Conservation (phyloP, 2,797 vertebrate genomes). For the Acipenser oxyrinchus region DNA sequence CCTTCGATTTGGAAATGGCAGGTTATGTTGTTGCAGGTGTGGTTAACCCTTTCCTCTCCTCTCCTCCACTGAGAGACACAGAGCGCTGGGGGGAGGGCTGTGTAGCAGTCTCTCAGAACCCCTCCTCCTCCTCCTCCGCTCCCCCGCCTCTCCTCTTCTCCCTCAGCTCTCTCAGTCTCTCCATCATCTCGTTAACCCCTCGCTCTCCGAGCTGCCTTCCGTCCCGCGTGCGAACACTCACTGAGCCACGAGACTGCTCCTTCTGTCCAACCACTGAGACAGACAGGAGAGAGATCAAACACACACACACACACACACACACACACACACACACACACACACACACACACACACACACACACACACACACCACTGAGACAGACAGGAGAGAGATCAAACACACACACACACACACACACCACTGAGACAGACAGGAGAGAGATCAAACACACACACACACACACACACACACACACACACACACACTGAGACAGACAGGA, state of each 20-base stretch:
- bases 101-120: conserved; percentile 48
- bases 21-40: no score
- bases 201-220: conserved; percentile 62
- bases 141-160: conserved; percentile 46
- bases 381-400: no score
- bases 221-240: conserved; percentile 67
- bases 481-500: not conserved
- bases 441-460: no score
- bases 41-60: no score
- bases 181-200: conserved; percentile 44
- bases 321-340: no score
- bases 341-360: conserved; percentile 15
- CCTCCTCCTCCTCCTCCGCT: conserved; percentile 60
- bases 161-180: conserved; percentile 55
- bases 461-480: no score
- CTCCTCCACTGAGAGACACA: no score
- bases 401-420: no score
- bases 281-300: conserved; percentile 26
- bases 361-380: conserved; percentile 14
- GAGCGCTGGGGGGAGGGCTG: no score
- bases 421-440: no score
- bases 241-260: conserved; percentile 58
- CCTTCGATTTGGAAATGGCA: no score
- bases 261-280: conserved; percentile 70
- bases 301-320: conserved; percentile 24